Evolutionary conservation across 2,888 invertebrate species (phyloP).

Genomic region (Drosophila putrida): DNA sequence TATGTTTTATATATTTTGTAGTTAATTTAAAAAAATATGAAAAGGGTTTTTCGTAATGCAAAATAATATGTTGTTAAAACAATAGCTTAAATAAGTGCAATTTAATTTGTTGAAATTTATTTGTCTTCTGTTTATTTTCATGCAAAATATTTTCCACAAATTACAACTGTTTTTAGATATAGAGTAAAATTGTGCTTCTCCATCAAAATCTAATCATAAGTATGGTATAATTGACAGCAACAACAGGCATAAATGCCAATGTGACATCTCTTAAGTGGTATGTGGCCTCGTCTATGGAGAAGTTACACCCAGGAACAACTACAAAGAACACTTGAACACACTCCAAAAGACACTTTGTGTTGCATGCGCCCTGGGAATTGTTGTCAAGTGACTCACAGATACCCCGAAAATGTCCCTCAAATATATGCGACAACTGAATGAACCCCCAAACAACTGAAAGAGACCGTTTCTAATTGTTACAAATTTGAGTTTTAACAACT

Average conservation of each 20-base stretch:
- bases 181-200: not conserved
- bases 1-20: too few species aligned
- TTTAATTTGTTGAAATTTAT: too few species aligned
- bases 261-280: conserved; percentile 51
- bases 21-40: too few species aligned
- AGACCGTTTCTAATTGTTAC: conserved; percentile 44
- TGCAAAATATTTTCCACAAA: conserved; percentile 28
- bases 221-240: conserved; percentile 49
- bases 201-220: conserved; percentile 4
- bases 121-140: conserved; percentile 9
- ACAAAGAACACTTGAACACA: conserved; percentile 38
- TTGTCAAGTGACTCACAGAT: conserved; percentile 39
- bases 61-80: too few species aligned
- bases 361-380: conserved; percentile 45
- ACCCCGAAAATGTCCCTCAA: conserved; percentile 17
- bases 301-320: conserved; percentile 36
- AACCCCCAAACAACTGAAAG: not conserved
- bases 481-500: conserved; percentile 49
- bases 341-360: conserved; percentile 28
- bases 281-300: conserved; percentile 34
- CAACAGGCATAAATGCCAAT: conserved; percentile 38
- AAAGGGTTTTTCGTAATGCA: too few species aligned
- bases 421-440: not conserved
- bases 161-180: conserved; percentile 24
- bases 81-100: too few species aligned